Conservation (phyloP, 2,888 invertebrate species). For the Pseudoips prasinana region DNA sequence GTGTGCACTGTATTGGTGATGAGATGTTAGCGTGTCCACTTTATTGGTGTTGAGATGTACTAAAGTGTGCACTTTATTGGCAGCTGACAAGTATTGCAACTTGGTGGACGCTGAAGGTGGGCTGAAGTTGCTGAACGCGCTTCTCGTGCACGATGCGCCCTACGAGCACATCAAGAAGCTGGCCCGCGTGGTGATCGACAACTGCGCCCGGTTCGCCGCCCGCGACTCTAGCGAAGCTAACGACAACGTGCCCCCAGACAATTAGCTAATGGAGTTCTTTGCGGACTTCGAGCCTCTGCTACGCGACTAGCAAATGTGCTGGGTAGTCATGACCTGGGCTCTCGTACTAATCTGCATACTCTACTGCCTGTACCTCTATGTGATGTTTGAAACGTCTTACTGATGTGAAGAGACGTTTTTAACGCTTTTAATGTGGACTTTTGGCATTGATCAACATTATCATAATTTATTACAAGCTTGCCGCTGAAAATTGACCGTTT, state of each 20-base stretch:
- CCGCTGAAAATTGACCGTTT: no score
- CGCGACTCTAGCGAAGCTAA: conserved; percentile 25
- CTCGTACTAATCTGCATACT: conserved; percentile 3
- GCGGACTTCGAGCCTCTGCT: conserved; percentile 54
- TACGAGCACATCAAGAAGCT: conserved; percentile 86
- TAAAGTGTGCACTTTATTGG: conserved; percentile 38
- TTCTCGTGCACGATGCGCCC: conserved; percentile 84
- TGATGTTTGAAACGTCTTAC: no score
- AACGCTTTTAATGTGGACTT: no score
- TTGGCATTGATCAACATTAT: no score
- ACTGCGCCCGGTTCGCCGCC: conserved; percentile 73
- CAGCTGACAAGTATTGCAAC: conserved; percentile 96
- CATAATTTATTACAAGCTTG: no score
- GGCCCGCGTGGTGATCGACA: conserved; percentile 85
- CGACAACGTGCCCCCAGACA: conserved; percentile 35
- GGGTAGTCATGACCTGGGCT: conserved; percentile 10
- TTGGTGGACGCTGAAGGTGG: conserved; percentile 94
- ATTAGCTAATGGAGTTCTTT: conserved; percentile 62
- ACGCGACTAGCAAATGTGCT: conserved; percentile 38
- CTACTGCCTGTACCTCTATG: neutral
- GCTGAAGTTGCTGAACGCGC: conserved; percentile 85
- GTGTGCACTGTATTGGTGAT: no score
- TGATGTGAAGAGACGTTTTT: no score
- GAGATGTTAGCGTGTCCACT: no score
- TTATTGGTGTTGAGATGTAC: no score